These are phyloP conservation scores for Bombus soroeensis DNA, from an alignment of 1,140 invertebrate genomes.

Conservation along the genomic window DNA sequence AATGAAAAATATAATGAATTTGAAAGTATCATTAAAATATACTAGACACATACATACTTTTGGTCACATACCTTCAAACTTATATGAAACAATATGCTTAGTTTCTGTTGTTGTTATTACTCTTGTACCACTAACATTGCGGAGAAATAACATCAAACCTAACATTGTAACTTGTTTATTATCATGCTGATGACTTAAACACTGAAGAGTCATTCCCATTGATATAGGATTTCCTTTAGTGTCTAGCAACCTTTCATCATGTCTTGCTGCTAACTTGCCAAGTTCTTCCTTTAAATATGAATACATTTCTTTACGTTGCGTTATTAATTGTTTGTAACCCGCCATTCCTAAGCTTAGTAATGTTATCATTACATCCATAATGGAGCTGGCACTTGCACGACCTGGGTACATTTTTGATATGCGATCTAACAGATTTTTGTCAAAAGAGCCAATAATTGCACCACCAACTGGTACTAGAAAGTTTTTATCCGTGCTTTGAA, in stretches of 20 bases:
- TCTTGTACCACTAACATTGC: slow-evolving; percentile 88
- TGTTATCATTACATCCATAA: slow-evolving; percentile 92
- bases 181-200: slow-evolving; percentile 79
- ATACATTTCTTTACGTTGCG: slow-evolving; percentile 87
- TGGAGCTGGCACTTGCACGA: slow-evolving; percentile 89
- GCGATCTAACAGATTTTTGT: slow-evolving; percentile 86
- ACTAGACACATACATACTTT: background rate
- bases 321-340: slow-evolving; percentile 87
- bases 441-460: slow-evolving; percentile 90
- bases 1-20: slow-evolving; percentile 14
- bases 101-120: slow-evolving; percentile 84
- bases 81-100: slow-evolving; percentile 84
- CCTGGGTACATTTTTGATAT: slow-evolving; percentile 91
- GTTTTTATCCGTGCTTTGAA: slow-evolving; percentile 96
- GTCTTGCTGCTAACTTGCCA: slow-evolving; percentile 84
- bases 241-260: slow-evolving; percentile 87
- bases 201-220: slow-evolving; percentile 85
- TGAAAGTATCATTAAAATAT: background rate
- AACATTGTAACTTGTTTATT: slow-evolving; percentile 84
- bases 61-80: slow-evolving; percentile 83
- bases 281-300: slow-evolving; percentile 87
- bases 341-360: slow-evolving; percentile 88
- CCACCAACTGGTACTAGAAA: slow-evolving; percentile 95
- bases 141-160: slow-evolving; percentile 89
- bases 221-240: slow-evolving; percentile 90